Conservation (phyloP, 2,888 invertebrate species). For the Lordiphosa andalusiaca region DNA sequence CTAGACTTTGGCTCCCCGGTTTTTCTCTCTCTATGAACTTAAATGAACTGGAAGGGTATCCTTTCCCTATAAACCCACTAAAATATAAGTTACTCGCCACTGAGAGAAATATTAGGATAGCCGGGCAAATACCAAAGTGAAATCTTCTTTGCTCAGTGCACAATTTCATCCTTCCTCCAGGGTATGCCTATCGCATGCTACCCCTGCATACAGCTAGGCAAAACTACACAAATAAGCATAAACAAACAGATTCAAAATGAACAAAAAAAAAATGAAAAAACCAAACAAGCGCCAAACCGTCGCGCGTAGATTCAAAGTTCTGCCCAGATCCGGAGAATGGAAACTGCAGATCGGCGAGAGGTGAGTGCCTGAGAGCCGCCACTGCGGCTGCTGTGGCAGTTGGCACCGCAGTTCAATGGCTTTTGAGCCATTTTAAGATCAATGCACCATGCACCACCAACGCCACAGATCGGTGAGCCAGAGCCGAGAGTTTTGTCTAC, state of each 20-base stretch:
- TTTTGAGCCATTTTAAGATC: conserved; percentile 79
- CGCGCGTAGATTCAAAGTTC: conserved; percentile 32
- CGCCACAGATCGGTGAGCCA: conserved; percentile 7
- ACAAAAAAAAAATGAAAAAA: conserved; percentile 3
- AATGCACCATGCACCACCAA: conserved; percentile 72
- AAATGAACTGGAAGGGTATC: too few species aligned
- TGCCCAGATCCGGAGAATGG: conserved; percentile 15
- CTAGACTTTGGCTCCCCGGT: too few species aligned
- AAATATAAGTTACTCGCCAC: too few species aligned
- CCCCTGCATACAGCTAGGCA: not conserved
- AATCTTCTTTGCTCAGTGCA: too few species aligned
- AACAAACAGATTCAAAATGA: not conserved
- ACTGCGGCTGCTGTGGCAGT: conserved; percentile 13
- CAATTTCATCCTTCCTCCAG: not conserved
- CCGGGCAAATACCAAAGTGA: too few species aligned
- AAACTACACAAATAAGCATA: not conserved
- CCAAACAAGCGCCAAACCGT: not conserved
- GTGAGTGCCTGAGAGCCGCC: conserved; percentile 2
- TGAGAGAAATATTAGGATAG: too few species aligned
- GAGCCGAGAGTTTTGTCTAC: conserved; percentile 16
- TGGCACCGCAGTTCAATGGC: conserved; percentile 75
- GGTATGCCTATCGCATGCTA: not conserved
- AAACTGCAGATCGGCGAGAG: conserved; percentile 2
- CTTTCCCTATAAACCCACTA: too few species aligned
- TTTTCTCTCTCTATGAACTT: too few species aligned